A percentile compares a stretch with the other conserved stretches of the same genome.
phyloP scores from a whole-genome alignment of 2,113 vertebrate genomes.

The Tyto alba region DNA sequence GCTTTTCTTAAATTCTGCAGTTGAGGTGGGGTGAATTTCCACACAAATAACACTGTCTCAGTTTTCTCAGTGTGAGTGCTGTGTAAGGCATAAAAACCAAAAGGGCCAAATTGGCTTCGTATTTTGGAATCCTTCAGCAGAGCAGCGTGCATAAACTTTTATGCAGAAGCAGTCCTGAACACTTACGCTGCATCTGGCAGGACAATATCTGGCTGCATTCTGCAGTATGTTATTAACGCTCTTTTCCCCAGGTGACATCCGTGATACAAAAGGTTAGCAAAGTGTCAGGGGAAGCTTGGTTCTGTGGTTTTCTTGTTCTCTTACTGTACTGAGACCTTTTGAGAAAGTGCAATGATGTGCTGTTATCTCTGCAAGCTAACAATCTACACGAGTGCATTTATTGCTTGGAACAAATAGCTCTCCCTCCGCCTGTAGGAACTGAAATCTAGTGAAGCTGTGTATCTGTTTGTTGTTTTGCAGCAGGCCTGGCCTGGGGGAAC shows the following conservation, averaged over 20 bases:
- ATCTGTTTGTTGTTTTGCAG: constrained; percentile 77
- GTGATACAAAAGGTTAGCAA: background rate
- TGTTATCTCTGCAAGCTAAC: constrained; percentile 79
- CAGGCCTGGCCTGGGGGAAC: constrained; percentile 96
- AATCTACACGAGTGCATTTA: constrained; percentile 57
- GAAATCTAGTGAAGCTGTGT: constrained; percentile 61
- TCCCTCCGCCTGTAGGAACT: constrained; percentile 6
- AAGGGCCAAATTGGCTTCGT: background rate
- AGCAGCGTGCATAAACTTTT: background rate
- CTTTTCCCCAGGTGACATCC: background rate
- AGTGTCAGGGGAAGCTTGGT: background rate
- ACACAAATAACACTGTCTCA: background rate
- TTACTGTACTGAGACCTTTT: background rate
- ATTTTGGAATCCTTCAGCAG: background rate
- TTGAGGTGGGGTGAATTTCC: background rate
- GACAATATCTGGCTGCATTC: background rate
- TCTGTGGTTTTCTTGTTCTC: background rate
- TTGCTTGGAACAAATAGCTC: constrained; percentile 57
- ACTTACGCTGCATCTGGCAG: background rate
- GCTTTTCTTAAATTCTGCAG: background rate
- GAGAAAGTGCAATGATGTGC: background rate
- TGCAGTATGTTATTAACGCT: background rate
- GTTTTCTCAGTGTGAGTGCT: background rate
- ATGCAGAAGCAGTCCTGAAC: background rate
- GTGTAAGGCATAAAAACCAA: background rate